These are phyloP conservation scores for Desmophyllum pertusum DNA, from an alignment of 92 coral and sea anemone species.

Conservation along the genomic window DNA sequence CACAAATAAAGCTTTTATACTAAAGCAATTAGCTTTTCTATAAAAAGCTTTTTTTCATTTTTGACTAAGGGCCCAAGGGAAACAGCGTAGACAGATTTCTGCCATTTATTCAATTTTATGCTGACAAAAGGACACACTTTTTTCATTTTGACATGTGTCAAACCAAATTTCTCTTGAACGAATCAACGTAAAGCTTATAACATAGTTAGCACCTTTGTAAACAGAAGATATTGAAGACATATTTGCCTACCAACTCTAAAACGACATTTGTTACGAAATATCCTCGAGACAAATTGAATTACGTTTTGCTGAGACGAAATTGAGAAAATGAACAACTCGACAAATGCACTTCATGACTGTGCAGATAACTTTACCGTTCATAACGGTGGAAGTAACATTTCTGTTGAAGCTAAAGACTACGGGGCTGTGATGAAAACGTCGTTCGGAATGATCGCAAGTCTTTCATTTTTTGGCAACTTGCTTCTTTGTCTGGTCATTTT, in stretches of 20 bases:
- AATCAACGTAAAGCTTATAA: background rate
- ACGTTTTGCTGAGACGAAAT: slow-evolving; percentile 3
- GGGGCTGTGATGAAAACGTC: slow-evolving; percentile 34
- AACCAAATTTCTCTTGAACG: background rate
- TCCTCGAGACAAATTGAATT: slow-evolving; percentile 9
- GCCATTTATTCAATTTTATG: background rate
- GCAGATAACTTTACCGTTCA: background rate
- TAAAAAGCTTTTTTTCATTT: background rate
- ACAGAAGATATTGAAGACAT: slow-evolving; percentile 4
- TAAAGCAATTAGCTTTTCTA: background rate
- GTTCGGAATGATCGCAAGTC: slow-evolving; percentile 82
- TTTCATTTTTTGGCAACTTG: slow-evolving; percentile 75
- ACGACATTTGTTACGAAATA: slow-evolving; percentile 12
- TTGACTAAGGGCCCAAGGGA: background rate
- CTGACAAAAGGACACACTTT: background rate
- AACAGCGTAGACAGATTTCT: background rate
- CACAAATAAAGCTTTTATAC: background rate
- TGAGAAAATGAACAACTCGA: slow-evolving; percentile 18
- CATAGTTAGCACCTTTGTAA: background rate
- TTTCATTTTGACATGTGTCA: background rate
- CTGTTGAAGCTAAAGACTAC: slow-evolving; percentile 11
- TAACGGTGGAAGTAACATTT: background rate
- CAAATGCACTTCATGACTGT: background rate
- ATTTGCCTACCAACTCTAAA: slow-evolving; percentile 8
- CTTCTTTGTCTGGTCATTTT: slow-evolving; percentile 70